Conservation (phyloP, 2,888 invertebrate genomes). For the Acleris holmiana region DNA sequence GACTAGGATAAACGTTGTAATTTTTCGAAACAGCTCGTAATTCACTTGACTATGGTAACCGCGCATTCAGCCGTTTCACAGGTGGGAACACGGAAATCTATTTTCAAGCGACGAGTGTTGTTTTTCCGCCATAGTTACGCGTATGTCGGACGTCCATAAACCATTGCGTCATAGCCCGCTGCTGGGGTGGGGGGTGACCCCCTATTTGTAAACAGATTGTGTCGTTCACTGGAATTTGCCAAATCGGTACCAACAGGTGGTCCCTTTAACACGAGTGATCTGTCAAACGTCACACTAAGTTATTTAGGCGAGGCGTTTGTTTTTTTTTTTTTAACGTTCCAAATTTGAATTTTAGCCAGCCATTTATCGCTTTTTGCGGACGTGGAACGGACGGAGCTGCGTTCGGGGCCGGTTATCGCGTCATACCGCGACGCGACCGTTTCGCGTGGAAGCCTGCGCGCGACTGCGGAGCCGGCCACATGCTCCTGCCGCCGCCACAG, state of each 20-base stretch:
- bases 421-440: slow-evolving; percentile 70
- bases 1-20: slow-evolving; percentile 22
- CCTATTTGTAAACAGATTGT: slow-evolving; percentile 81
- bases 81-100: slow-evolving; percentile 76
- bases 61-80: slow-evolving; percentile 57
- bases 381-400: slow-evolving; percentile 51
- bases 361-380: slow-evolving; percentile 51
- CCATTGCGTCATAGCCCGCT: slow-evolving; percentile 73
- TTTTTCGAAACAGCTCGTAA: slow-evolving; percentile 43
- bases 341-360: slow-evolving; percentile 32
- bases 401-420: slow-evolving; percentile 59
- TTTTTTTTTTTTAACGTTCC: slow-evolving; percentile 46
- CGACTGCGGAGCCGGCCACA: slow-evolving; percentile 71
- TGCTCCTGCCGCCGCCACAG: slow-evolving; percentile 71
- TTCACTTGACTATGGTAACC: slow-evolving; percentile 43
- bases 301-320: slow-evolving; percentile 15
- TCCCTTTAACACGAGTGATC: slow-evolving; percentile 41
- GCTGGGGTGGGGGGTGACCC: slow-evolving; percentile 62
- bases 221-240: slow-evolving; percentile 72
- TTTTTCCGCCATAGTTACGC: slow-evolving; percentile 80
- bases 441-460: slow-evolving; percentile 80
- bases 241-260: slow-evolving; percentile 80
- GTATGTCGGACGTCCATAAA: slow-evolving; percentile 71
- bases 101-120: slow-evolving; percentile 73
- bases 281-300: slow-evolving; percentile 42